Conservation (phyloP, 2,797 vertebrate genomes). For the Trachurus trachurus region DNA sequence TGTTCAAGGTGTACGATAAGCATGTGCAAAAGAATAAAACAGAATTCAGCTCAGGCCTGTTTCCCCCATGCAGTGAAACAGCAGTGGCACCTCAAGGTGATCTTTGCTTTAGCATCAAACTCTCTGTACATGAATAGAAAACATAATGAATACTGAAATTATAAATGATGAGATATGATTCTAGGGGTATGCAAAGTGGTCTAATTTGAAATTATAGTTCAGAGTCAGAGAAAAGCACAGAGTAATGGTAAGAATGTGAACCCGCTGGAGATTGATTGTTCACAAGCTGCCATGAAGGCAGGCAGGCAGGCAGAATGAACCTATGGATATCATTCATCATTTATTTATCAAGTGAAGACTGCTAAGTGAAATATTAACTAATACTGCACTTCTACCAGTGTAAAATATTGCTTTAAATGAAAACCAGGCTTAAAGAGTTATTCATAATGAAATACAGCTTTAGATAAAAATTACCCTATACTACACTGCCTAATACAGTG, state of each 20-base stretch:
- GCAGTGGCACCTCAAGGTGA: neutral
- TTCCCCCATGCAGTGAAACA: neutral
- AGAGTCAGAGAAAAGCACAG: slow-evolving; percentile 21
- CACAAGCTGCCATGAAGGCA: slow-evolving; percentile 13
- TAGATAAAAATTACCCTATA: slow-evolving; percentile 14
- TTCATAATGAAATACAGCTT: slow-evolving; percentile 32
- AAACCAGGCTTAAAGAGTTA: slow-evolving; percentile 38
- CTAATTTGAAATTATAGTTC: slow-evolving; percentile 23
- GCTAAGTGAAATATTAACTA: slow-evolving; percentile 19
- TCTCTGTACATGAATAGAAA: neutral
- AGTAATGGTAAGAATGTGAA: slow-evolving; percentile 6
- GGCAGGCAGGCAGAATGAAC: slow-evolving; percentile 15
- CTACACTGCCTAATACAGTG: slow-evolving; percentile 26
- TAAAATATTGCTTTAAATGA: slow-evolving; percentile 41
- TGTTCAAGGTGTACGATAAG: neutral
- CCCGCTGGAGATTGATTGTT: slow-evolving; percentile 36
- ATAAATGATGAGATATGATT: slow-evolving; percentile 12
- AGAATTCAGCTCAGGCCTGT: neutral
- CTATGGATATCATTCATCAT: slow-evolving; percentile 18
- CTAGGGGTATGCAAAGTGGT: neutral
- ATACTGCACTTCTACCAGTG: neutral
- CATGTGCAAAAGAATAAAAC: neutral
- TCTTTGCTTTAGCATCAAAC: neutral
- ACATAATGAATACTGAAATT: neutral
- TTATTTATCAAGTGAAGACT: slow-evolving; percentile 17